Percentiles rank a stretch among this genome's conserved stretches.
phyloP scores from a whole-genome alignment of 1,140 invertebrate species.

The Diorhabda elongata region DNA sequence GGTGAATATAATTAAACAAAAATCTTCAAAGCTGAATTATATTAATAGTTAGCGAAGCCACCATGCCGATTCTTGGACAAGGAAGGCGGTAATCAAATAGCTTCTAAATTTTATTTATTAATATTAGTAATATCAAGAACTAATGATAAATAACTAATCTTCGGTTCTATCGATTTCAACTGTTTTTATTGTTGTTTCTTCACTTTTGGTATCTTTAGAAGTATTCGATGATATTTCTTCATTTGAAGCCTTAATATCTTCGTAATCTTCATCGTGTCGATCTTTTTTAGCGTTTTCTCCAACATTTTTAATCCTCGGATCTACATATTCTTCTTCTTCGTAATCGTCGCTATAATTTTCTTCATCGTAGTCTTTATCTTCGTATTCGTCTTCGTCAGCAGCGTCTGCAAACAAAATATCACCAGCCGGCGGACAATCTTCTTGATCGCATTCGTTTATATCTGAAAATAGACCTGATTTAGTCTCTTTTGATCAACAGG shows the following conservation, averaged over 20 bases:
- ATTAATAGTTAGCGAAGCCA: too few relatives aligned
- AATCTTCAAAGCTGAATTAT: too few relatives aligned
- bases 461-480: conserved; percentile 17
- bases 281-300: not conserved
- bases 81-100: too few relatives aligned
- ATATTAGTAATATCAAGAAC: too few relatives aligned
- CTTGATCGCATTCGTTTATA: conserved; percentile 17
- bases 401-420: not conserved
- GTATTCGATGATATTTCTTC: too few relatives aligned
- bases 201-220: not conserved
- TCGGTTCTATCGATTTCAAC: not conserved
- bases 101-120: too few relatives aligned
- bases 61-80: too few relatives aligned
- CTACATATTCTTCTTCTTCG: not conserved
- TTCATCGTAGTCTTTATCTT: conserved; percentile 1
- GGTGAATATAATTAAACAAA: too few relatives aligned
- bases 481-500: conserved; percentile 11
- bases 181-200: not conserved
- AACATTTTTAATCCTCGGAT: not conserved
- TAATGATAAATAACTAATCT: too few relatives aligned
- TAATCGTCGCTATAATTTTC: conserved; percentile 3
- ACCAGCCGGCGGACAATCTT: not conserved
- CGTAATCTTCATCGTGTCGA: conserved; percentile 5
- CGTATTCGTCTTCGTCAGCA: conserved; percentile 9
- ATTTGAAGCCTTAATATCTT: conserved; percentile 1